Base-by-base conservation (phyloP, 92 coral and sea anemone genomes). In the Phenganax stokvisi region DNA sequence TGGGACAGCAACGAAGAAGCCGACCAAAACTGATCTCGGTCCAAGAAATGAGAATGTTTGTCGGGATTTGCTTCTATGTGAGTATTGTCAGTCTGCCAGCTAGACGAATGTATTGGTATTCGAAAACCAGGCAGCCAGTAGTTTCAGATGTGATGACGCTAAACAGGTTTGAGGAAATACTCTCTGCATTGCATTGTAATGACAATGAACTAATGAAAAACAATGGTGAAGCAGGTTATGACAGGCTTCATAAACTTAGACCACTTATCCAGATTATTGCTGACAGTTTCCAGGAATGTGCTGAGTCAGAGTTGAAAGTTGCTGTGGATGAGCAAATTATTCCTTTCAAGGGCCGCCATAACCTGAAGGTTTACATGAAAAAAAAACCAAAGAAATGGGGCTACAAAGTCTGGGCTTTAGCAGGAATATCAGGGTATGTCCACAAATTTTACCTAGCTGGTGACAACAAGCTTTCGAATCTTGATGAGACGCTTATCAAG, bases 311-410 rank as follows among this genome's bases (percentile, higher is more conserved):
- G 56, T 12, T 29, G n/a, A 55, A 20, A 9, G 16, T 7, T 54
- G 64, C 30, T 25, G 29, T 76, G 15, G 81, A 76, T 76, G 71
- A 76, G 51, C 29, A 13, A 37, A 76, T 76, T 10, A 25, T 76
- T 28, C 81, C 81, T 11, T 78, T 59, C 74, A 78, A 78, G 29
- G 82, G 82, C 27, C 52, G 76, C 10, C 82, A 78, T 30, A 61
- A 73, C 27, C 10, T 47, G 29, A 78, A 78, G 30, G 54, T 25
- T 15, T 57, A 78, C 25, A 78, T 78, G 82, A 27, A 13, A 16
- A 78, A 78, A 47, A 78, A 60, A 3, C 82, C 82, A 59, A 57
- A 17, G 27, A 78, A 76, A 61, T 76, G 81, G 81, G 68, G 81
- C 20, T 76, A 76, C 29, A 76, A 76, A 44, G 10, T 76, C 8